These are phyloP conservation scores for Chromis chromis DNA, from an alignment of 2,797 vertebrate species.

Conservation along the genomic window DNA sequence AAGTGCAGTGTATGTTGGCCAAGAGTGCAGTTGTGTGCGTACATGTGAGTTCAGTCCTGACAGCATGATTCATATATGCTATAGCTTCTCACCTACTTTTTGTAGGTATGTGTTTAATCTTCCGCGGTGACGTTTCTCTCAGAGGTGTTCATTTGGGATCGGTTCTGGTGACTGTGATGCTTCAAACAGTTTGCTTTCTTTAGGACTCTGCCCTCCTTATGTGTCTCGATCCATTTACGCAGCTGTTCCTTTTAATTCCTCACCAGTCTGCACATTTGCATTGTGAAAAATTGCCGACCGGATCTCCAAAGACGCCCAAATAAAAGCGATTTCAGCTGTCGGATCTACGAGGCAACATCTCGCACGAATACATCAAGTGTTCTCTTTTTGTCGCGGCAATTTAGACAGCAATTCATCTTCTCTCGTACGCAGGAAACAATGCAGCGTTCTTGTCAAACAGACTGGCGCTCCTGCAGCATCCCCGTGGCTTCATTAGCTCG, in stretches of 20 bases:
- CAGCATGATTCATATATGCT: not conserved
- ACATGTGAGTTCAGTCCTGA: too few relatives aligned
- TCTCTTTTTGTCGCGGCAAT: slow-evolving; percentile 11
- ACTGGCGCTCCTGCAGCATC: slow-evolving; percentile 33
- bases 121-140: too few relatives aligned
- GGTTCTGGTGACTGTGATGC: not conserved
- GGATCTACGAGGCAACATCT: not conserved
- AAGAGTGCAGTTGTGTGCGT: too few relatives aligned
- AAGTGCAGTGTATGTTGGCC: too few relatives aligned
- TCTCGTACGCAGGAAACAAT: not conserved
- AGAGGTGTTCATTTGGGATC: not conserved
- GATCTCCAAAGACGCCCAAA: not conserved
- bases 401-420: slow-evolving; percentile 29
- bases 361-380: slow-evolving; percentile 13
- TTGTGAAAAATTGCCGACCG: not conserved
- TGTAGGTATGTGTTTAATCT: too few relatives aligned
- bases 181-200: not conserved
- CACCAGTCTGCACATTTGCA: not conserved
- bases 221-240: not conserved
- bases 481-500: slow-evolving; percentile 74
- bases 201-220: not conserved
- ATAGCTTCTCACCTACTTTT: not conserved
- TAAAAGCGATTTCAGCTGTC: not conserved
- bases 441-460: slow-evolving; percentile 31
- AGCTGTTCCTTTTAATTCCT: not conserved